These are phyloP conservation scores for Rafetus swinhoei DNA, from an alignment of 2,113 vertebrate genomes.

Conservation along the genomic window DNA sequence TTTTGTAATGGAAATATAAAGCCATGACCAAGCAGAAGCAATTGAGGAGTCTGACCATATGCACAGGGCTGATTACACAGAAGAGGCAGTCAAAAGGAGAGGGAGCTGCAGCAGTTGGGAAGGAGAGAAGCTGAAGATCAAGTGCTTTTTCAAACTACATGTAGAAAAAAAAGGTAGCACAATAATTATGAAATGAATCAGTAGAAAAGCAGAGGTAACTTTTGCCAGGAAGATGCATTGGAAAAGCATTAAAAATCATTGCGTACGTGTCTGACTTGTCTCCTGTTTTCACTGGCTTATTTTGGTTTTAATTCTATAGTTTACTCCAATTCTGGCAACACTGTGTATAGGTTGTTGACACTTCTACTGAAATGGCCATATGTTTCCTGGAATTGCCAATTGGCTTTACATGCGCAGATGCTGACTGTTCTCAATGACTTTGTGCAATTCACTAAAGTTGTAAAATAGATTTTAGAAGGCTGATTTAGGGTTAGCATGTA, in stretches of 20 bases:
- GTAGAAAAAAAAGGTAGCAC: background rate
- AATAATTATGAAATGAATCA: background rate
- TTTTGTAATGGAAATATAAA: background rate
- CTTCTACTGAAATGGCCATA: constrained; percentile 56
- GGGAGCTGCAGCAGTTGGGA: background rate
- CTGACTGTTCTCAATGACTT: constrained; percentile 41
- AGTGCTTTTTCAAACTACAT: background rate
- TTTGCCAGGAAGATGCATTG: constrained; percentile 31
- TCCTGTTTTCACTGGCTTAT: constrained; percentile 34
- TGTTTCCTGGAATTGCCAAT: constrained; percentile 45
- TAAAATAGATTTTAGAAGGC: constrained; percentile 8
- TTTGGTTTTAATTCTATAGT: constrained; percentile 57
- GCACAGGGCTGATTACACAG: background rate
- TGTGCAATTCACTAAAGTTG: constrained; percentile 11
- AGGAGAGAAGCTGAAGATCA: background rate
- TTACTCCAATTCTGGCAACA: constrained; percentile 63
- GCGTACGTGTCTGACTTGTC: background rate
- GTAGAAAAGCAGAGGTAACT: constrained; percentile 13
- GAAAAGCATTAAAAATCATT: constrained; percentile 25
- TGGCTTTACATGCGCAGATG: constrained; percentile 48
- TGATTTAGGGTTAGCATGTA: constrained; percentile 22
- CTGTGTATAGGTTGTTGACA: constrained; percentile 56
- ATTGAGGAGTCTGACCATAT: background rate
- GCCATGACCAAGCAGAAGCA: background rate
- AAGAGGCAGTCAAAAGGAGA: background rate